These are phyloP conservation scores for Acheta domesticus DNA, from an alignment of 2,888 invertebrate genomes.

Conservation along the genomic window DNA sequence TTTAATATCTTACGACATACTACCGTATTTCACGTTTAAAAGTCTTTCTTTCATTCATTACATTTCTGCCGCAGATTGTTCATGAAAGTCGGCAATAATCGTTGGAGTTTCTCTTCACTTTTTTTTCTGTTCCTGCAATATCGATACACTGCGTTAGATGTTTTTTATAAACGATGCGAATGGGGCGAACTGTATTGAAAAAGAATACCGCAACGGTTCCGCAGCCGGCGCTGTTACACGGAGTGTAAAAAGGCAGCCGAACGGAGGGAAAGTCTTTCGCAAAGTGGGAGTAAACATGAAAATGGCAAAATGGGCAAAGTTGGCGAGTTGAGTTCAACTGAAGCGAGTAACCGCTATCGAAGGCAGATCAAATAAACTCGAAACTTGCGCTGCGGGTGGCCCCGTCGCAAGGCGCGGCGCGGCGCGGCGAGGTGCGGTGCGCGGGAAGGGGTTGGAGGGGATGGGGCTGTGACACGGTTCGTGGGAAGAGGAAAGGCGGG, in stretches of 20 bases:
- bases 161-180: too few relatives aligned
- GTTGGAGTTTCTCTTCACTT: too few relatives aligned
- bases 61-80: too few relatives aligned
- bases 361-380: not conserved
- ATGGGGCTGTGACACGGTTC: too few relatives aligned
- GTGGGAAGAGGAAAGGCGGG: too few relatives aligned
- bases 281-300: not conserved
- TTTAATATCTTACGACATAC: too few relatives aligned
- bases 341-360: not conserved
- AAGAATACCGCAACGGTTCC: not conserved
- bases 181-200: not conserved
- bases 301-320: conserved; percentile 6
- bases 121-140: too few relatives aligned
- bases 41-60: too few relatives aligned
- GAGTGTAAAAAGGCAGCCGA: not conserved
- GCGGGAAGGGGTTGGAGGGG: not conserved
- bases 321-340: not conserved
- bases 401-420: not conserved
- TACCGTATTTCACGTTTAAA: too few relatives aligned
- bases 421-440: not conserved
- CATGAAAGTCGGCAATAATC: too few relatives aligned
- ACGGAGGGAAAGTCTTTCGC: not conserved
- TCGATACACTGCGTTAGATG: too few relatives aligned
- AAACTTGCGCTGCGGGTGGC: not conserved
- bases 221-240: not conserved